Base-by-base conservation (phyloP, 2,113 vertebrate species). In the Oncorhynchus gorbuscha region DNA sequence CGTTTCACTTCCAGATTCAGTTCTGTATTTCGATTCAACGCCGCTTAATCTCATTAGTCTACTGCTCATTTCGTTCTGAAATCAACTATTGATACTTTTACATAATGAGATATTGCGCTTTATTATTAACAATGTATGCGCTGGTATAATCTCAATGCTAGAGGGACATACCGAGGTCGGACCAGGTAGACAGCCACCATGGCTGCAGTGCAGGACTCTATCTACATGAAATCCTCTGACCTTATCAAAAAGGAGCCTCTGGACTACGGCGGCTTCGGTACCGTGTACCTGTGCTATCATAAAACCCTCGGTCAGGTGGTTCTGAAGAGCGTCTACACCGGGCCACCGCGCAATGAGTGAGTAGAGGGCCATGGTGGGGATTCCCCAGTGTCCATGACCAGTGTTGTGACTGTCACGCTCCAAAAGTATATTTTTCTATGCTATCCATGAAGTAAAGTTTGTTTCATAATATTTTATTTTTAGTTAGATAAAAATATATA, bases 281-380 rank as follows among this genome's bases (percentile, higher is more conserved):
- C 94, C 4, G 97, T 98, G 71, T 97, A 92, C 49, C 86, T 99
- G 75, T 98, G 97, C 70, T 90, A 92, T 28, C 97, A 98, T 81
- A 94, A 87, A 69, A 94, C 81, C 5, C 88, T 96, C 9, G 97
- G 96, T 8, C 90, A 95, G 0, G 97, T 99, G 81, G 95, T 96
- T 28, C 73, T 96, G 84, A 99, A 99, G 88, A 98, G 93, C 0
- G 93, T 99, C 18, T 99, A 97, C 61, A 98, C 95, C 0, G 98
- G 98, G 65, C 91, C 91, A 3, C 93, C 93, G 11, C 90, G 94
- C 11, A 89, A 70, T 0, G 94, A 96, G 98, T 99, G 89, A 96
- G 97, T 95, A 22, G 5, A 69, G 61, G 14, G 35, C 49, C 14
- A 1, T 51, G 28, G 32, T 12, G 88, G 90, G 88, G 32, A 76